These are phyloP conservation scores for Apamea epomidion DNA, from an alignment of 2,888 invertebrate genomes.

Conservation along the genomic window DNA sequence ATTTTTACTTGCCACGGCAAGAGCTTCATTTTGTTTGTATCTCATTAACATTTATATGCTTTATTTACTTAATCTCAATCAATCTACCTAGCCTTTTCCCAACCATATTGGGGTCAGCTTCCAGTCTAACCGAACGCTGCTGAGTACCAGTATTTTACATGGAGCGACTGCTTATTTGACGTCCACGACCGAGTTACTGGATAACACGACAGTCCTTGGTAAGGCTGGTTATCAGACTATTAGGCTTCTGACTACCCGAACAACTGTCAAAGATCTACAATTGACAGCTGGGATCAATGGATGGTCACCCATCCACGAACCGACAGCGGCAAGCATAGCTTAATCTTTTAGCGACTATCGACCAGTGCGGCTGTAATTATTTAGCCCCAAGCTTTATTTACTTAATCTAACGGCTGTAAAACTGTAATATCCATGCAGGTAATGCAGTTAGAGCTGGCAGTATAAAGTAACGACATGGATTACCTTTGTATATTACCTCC, in stretches of 20 bases:
- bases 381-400: not conserved
- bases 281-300: not conserved
- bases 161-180: no score
- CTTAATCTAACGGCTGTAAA: slow-evolving; percentile 6
- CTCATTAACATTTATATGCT: not conserved
- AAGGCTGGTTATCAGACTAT: not conserved
- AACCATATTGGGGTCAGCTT: no score
- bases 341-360: not conserved
- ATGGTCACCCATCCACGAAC: not conserved
- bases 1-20: no score
- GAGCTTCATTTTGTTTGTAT: not conserved
- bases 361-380: not conserved
- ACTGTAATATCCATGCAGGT: slow-evolving; percentile 24
- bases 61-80: not conserved
- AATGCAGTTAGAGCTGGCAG: slow-evolving; percentile 35
- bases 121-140: no score
- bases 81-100: no score
- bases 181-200: no score
- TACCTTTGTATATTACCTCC: slow-evolving; percentile 48
- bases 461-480: slow-evolving; percentile 56
- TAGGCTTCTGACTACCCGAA: not conserved
- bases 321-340: not conserved
- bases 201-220: not conserved
- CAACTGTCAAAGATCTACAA: not conserved
- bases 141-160: no score